Evolutionary conservation across 2,888 invertebrate species (phyloP).

Genomic region (Eugnorisma glareosa): DNA sequence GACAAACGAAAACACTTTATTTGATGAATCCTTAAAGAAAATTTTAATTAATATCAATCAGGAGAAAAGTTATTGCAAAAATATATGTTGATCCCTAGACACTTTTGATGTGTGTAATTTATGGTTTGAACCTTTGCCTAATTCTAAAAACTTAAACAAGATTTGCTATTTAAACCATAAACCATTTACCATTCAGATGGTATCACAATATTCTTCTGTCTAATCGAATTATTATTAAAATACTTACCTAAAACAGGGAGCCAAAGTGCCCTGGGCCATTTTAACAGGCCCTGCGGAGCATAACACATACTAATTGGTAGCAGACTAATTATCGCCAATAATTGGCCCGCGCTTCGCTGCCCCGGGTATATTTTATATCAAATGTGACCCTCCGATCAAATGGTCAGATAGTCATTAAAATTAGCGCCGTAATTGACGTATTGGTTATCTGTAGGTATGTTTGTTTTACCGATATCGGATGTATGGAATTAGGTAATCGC

Average conservation of each 20-base stretch:
- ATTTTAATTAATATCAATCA: no score
- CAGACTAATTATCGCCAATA: conserved; percentile 52
- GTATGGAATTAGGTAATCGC: not conserved
- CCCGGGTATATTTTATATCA: conserved; percentile 39
- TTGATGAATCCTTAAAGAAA: no score
- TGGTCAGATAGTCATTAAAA: conserved; percentile 33
- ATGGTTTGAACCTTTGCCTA: not conserved
- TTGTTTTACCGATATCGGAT: conserved; percentile 6
- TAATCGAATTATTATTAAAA: conserved; percentile 2
- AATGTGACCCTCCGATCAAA: conserved; percentile 40
- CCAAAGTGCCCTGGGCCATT: not conserved
- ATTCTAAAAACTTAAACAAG: not conserved
- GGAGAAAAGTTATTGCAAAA: no score
- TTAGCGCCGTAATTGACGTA: conserved; percentile 32
- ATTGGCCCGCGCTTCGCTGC: conserved; percentile 30
- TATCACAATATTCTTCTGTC: not conserved
- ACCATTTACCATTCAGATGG: not conserved
- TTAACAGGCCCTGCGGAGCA: conserved; percentile 16
- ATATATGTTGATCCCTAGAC: no score
- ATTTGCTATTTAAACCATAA: not conserved
- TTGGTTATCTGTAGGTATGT: conserved; percentile 6
- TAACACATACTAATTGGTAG: conserved; percentile 34
- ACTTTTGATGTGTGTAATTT: no score
- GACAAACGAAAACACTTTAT: no score
- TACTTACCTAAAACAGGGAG: not conserved